Percentiles rank a stretch among this genome's conserved stretches.
These are phyloP conservation scores for Syngnathus scovelli DNA, from an alignment of 2,113 vertebrate genomes.

Conservation along the genomic window DNA sequence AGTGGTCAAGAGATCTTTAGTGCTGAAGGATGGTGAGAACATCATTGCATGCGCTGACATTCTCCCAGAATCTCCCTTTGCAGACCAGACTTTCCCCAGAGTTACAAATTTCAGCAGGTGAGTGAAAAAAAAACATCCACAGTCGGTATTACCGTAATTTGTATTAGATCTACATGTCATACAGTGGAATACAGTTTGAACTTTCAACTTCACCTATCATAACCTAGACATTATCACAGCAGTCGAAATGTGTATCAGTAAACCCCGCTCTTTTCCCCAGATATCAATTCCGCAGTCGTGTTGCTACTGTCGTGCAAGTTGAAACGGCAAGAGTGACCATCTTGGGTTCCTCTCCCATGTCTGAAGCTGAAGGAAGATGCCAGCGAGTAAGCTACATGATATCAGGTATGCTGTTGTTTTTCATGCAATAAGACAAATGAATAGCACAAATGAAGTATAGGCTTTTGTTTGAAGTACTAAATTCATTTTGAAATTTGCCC, in stretches of 20 bases:
- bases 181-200: no score
- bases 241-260: no score
- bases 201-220: neutral
- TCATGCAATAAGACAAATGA: neutral
- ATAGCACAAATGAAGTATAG: no score
- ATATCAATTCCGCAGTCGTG: conserved; percentile 66
- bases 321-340: conserved; percentile 57
- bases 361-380: conserved; percentile 33
- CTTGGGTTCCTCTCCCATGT: conserved; percentile 45
- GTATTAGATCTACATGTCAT: neutral
- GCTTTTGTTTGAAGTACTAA: no score
- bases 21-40: conserved; percentile 38
- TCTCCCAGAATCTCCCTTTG: conserved; percentile 57
- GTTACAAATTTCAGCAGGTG: conserved; percentile 64
- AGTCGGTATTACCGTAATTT: neutral
- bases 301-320: conserved; percentile 53
- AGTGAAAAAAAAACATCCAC: neutral
- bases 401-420: conserved; percentile 55
- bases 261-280: conserved; percentile 30
- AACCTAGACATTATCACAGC: neutral
- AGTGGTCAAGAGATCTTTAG: conserved; percentile 66
- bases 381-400: conserved; percentile 62
- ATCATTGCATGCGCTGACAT: conserved; percentile 62
- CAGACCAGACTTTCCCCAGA: conserved; percentile 57
- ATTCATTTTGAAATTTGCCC: no score